These are phyloP conservation scores for Etheostoma spectabile DNA, from an alignment of 2,113 vertebrate genomes.

Conservation along the genomic window DNA sequence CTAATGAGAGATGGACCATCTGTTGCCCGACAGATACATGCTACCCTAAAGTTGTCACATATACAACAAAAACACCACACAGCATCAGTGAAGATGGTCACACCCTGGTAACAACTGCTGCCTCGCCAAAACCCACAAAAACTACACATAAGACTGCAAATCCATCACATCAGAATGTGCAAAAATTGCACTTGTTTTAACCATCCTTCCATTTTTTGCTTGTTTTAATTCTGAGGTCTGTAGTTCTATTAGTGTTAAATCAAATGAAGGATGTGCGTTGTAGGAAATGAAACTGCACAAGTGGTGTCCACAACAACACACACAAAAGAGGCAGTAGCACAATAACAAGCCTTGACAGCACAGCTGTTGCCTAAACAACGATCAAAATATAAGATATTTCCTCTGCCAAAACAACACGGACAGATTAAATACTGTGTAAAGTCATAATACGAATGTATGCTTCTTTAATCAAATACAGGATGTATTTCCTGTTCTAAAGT, in stretches of 20 bases:
- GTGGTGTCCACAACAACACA: constrained; percentile 21
- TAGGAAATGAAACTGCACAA: constrained; percentile 65
- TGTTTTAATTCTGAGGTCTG: neutral
- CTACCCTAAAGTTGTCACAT: constrained; percentile 38
- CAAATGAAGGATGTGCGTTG: constrained; percentile 13
- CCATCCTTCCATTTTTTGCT: neutral
- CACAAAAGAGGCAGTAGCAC: constrained; percentile 24
- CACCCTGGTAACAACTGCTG: constrained; percentile 4
- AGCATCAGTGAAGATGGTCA: neutral
- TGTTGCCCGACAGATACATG: constrained; percentile 62
- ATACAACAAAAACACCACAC: constrained; percentile 60
- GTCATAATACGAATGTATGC: neutral
- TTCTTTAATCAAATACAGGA: constrained; percentile 7
- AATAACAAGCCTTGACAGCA: constrained; percentile 16
- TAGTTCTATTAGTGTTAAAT: neutral
- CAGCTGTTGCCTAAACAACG: neutral
- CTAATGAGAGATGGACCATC: constrained; percentile 76
- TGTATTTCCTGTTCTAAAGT: neutral
- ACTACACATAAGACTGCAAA: neutral
- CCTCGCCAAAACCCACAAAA: neutral
- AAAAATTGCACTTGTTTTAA: neutral
- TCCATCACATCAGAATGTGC: neutral
- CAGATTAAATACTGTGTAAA: neutral
- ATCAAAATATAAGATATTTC: neutral
- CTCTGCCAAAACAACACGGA: neutral